Base-by-base conservation (phyloP, 2,113 vertebrate species). In the Danio rerio region DNA sequence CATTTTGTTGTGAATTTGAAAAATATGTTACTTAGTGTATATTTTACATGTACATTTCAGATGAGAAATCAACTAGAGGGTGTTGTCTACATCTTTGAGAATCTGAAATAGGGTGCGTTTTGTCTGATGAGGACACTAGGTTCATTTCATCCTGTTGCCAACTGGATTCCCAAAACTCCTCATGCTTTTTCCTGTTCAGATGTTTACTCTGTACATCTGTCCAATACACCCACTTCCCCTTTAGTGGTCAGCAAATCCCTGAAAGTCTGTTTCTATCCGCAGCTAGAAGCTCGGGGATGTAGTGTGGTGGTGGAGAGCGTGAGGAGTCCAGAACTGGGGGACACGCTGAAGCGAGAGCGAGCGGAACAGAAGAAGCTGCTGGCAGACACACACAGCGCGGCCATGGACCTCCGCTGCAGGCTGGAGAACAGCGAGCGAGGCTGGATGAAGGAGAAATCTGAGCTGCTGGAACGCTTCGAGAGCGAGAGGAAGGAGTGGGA, bases 401-500 rank as follows among this genome's bases (percentile, higher is more conserved):
- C 95, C 88, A 98, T 98, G 97, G 97, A 97, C 87, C 92, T 97
- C 20, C 94, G 81, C 80, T 93, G 93, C 82, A 95, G 95, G 15
- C 84, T 97, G 93, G 96, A 96, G 87, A 93, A 90, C 87, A 96
- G 90, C 0, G 95, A 97, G 89, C 93, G 83, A 81, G 93, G 91
- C 90, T 98, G 98, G 97, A 90, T 92, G 82, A 94, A 93, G 87
- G 98, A 98, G 88, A 96, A 95, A 89, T 94, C 96, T 70, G 97
- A 98, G 87, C 89, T 99, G 84, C 91, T 99, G 92, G 95, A 98
- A 90, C 94, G 94, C 88, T 99, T 99, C 86, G 96, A 99, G 82
- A 91, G 92, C 0, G 98, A 99, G 92, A 96, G 97, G 87, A 96
- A 93, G 78, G 97, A 98, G 85, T 99, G 97, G 98, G 97, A 99